Conservation (phyloP, 2,113 vertebrate species). For the Antechinus stuartii region DNA sequence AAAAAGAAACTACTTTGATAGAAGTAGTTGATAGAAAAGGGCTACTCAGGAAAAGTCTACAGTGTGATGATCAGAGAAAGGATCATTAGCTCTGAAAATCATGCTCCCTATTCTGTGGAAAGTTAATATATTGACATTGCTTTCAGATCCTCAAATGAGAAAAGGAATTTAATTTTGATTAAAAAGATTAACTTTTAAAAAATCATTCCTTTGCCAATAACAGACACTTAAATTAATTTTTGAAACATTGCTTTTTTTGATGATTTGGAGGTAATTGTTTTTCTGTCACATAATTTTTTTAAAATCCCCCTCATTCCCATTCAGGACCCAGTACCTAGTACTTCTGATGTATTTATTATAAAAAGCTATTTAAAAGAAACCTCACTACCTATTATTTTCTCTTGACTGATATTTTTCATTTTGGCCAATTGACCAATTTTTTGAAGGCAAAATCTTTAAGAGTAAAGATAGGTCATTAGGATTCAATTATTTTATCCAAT, state of each 20-base stretch:
- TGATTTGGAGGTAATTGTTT: background rate
- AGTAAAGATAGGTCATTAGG: background rate
- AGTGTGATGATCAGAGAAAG: background rate
- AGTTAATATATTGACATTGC: background rate
- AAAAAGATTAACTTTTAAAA: background rate
- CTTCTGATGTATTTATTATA: background rate
- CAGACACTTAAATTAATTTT: background rate
- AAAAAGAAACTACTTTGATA: background rate
- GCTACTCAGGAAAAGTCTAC: background rate
- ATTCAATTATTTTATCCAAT: background rate
- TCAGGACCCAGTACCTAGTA: background rate
- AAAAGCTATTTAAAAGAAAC: background rate
- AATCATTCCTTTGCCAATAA: slow-evolving; percentile 5
- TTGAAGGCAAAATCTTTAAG: background rate
- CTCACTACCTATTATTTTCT: background rate
- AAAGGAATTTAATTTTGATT: background rate
- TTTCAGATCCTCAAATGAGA: background rate
- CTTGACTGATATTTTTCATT: background rate
- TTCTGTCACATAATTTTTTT: background rate
- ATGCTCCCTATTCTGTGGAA: slow-evolving; percentile 16
- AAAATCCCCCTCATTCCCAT: too few relatives aligned
- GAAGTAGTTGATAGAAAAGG: background rate
- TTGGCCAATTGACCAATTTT: background rate
- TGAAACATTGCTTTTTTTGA: slow-evolving; percentile 1
- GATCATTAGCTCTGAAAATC: background rate